These are phyloP conservation scores for Drosophila sulfurigaster DNA, from an alignment of 1,140 invertebrate genomes.

Conservation along the genomic window DNA sequence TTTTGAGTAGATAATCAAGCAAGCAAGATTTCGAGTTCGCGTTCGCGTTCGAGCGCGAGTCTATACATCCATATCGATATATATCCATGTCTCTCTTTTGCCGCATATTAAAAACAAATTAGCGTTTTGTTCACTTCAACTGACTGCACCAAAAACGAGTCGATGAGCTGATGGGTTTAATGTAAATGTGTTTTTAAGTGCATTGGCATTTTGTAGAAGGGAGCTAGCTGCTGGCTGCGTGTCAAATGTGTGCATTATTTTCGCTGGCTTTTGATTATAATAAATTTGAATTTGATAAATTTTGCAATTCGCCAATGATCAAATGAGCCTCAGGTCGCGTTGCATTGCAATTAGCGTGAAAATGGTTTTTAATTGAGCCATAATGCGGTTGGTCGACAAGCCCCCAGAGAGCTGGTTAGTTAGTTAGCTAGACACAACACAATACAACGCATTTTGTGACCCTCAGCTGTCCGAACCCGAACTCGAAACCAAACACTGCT, in stretches of 20 bases:
- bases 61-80: constrained; percentile 12
- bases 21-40: not conserved
- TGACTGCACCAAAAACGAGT: not conserved
- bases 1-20: constrained; percentile 71
- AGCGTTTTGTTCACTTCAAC: constrained; percentile 57
- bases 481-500: not conserved
- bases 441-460: too few species aligned
- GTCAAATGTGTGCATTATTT: constrained; percentile 49
- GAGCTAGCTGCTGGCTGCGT: constrained; percentile 25
- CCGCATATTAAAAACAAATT: constrained; percentile 79
- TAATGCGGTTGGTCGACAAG: constrained; percentile 54
- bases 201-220: constrained; percentile 29
- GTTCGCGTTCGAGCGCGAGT: not conserved
- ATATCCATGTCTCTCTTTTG: constrained; percentile 36
- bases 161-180: too few species aligned
- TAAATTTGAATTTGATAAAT: constrained; percentile 42
- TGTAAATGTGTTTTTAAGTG: constrained; percentile 63
- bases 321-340: not conserved
- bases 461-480: too few species aligned
- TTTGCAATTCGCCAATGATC: constrained; percentile 20
- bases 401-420: constrained; percentile 61
- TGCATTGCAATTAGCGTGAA: constrained; percentile 69
- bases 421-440: constrained; percentile 26
- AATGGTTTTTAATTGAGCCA: constrained; percentile 76
- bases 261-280: constrained; percentile 35